Conservation (phyloP, 2,888 invertebrate genomes). For the Brachyopa scutellaris region DNA sequence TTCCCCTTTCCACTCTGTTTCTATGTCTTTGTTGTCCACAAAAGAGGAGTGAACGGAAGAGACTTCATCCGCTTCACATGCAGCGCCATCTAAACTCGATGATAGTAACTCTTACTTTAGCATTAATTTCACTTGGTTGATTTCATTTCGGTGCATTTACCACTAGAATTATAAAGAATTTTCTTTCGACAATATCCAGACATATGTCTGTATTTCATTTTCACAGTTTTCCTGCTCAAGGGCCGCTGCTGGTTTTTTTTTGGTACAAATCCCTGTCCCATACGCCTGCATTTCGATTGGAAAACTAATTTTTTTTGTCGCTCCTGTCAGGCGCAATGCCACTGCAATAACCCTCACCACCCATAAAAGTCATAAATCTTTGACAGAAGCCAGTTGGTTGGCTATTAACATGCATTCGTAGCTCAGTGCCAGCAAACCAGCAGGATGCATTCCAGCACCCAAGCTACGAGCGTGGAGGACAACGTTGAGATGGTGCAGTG, state of each 20-base stretch:
- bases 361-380: constrained; percentile 69
- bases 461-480: constrained; percentile 21
- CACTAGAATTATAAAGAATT: constrained; percentile 10
- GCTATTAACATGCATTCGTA: constrained; percentile 70
- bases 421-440: constrained; percentile 69
- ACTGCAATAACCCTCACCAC: constrained; percentile 61
- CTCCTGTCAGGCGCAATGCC: constrained; percentile 69
- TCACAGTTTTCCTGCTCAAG: constrained; percentile 15
- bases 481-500: constrained; percentile 52
- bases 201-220: constrained; percentile 64
- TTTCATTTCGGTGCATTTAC: constrained; percentile 7
- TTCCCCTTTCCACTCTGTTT: no score
- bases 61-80: neutral
- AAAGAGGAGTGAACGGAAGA: no score
- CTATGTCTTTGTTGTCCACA: no score
- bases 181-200: constrained; percentile 29
- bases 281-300: constrained; percentile 60
- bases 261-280: neutral
- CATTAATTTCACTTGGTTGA: constrained; percentile 16
- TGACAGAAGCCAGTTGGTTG: constrained; percentile 70
- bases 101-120: neutral
- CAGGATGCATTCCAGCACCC: constrained; percentile 56
- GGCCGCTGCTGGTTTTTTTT: neutral
- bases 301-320: constrained; percentile 69
- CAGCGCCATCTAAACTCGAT: neutral